Percentiles rank a stretch among this genome's conserved stretches.
Conservation (phyloP, 2,888 invertebrate genomes). For the Baccha elongata region DNA sequence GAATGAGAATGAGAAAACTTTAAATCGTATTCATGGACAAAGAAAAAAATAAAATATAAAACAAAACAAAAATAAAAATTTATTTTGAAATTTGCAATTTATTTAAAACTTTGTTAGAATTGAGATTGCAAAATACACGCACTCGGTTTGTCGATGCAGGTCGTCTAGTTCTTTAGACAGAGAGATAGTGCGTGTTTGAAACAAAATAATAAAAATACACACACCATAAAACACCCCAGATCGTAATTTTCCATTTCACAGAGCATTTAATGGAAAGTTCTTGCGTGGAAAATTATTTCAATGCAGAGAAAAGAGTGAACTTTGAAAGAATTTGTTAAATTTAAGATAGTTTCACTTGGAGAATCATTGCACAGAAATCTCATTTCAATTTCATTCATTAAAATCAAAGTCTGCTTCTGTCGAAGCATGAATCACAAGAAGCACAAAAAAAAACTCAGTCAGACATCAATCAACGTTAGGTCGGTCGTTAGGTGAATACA, state of each 20-base stretch:
- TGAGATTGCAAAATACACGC: constrained; percentile 49
- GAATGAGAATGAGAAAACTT: constrained; percentile 70
- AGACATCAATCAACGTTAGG: constrained; percentile 63
- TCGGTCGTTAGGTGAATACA: too few species aligned
- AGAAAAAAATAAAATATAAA: constrained; percentile 27
- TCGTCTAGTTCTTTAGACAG: background rate
- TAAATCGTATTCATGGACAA: constrained; percentile 70
- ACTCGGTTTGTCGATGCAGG: constrained; percentile 16
- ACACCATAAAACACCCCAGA: constrained; percentile 3
- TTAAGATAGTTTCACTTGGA: constrained; percentile 14
- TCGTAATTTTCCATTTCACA: constrained; percentile 40
- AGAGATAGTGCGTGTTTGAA: background rate
- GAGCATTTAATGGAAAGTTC: constrained; percentile 6
- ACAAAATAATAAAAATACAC: background rate
- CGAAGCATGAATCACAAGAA: background rate
- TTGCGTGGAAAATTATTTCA: constrained; percentile 19
- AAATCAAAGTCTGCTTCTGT: constrained; percentile 37
- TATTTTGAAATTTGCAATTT: constrained; percentile 67
- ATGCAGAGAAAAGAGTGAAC: background rate
- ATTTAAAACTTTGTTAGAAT: constrained; percentile 52
- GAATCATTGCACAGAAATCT: constrained; percentile 47
- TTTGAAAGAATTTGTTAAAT: constrained; percentile 17
- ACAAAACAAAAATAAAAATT: constrained; percentile 50
- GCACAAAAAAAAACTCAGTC: constrained; percentile 16
- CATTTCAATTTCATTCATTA: constrained; percentile 29